phyloP scores from a whole-genome alignment of 2,888 invertebrate genomes.

The Caenorhabditis sulstoni region DNA sequence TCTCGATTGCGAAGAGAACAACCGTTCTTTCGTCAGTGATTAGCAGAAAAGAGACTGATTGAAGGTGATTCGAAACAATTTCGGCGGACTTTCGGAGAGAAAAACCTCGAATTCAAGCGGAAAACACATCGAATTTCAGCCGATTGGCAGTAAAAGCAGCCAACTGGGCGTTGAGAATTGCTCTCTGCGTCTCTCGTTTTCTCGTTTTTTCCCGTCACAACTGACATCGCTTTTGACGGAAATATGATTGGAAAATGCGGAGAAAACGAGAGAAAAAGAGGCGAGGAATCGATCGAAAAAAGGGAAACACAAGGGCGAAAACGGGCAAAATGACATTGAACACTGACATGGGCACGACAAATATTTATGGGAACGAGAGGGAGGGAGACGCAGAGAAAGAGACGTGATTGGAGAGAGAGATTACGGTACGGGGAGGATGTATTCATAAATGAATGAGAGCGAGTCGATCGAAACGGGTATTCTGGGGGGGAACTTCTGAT shows the following conservation, averaged over 20 bases:
- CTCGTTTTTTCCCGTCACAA: constrained; percentile 3
- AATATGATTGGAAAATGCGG: constrained; percentile 30
- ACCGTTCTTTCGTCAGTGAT: constrained; percentile 36
- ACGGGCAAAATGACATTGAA: constrained; percentile 30
- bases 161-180: background rate
- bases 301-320: constrained; percentile 7
- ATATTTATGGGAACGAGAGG: constrained; percentile 8
- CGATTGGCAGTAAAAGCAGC: constrained; percentile 6
- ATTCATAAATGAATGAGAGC: too few relatives aligned
- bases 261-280: constrained; percentile 30
- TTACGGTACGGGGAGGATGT: too few relatives aligned
- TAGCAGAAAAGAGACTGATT: constrained; percentile 11
- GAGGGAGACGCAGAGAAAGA: background rate
- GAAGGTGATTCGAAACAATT: constrained; percentile 13
- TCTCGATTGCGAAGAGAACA: constrained; percentile 34
- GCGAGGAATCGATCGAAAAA: constrained; percentile 35
- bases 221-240: constrained; percentile 41
- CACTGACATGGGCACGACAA: constrained; percentile 31
- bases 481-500: constrained; percentile 1
- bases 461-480: constrained; percentile 19
- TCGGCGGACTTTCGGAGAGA: background rate
- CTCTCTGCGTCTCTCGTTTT: background rate
- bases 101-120: background rate
- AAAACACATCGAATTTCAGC: constrained; percentile 18
- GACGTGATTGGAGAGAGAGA: too few relatives aligned